These are phyloP conservation scores for Drosophila murphyi DNA, from an alignment of 1,140 invertebrate species.

Conservation along the genomic window DNA sequence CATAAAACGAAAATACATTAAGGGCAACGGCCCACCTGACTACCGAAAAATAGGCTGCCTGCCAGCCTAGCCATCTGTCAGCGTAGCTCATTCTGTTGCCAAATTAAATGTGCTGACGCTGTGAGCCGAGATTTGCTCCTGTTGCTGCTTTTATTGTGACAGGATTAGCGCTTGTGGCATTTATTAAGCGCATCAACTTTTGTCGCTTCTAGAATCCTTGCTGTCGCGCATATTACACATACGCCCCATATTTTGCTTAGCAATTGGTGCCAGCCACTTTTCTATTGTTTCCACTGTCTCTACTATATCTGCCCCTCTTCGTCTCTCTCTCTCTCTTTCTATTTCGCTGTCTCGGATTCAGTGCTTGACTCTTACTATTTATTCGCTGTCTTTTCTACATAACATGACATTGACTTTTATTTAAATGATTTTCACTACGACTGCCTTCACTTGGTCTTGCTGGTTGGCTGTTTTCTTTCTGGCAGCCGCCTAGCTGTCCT, in stretches of 20 bases:
- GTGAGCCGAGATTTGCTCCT: conserved; percentile 60
- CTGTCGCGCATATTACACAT: conserved; percentile 68
- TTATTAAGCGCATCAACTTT: conserved; percentile 55
- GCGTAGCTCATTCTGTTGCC: conserved; percentile 69
- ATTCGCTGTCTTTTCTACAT: conserved; percentile 77
- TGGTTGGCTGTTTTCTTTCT: neutral
- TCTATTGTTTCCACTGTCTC: neutral
- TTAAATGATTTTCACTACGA: conserved; percentile 76
- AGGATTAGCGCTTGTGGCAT: conserved; percentile 53
- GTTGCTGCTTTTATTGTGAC: conserved; percentile 17
- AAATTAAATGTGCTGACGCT: conserved; percentile 73
- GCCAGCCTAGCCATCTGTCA: conserved; percentile 64
- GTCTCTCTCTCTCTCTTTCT: neutral
- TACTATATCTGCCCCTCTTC: neutral
- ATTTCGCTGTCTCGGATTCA: conserved; percentile 25
- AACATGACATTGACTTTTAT: conserved; percentile 83
- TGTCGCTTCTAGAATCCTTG: conserved; percentile 36
- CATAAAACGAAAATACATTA: conserved; percentile 82
- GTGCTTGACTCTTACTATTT: conserved; percentile 59
- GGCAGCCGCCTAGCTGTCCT: conserved; percentile 13
- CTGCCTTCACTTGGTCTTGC: conserved; percentile 31
- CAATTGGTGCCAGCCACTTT: conserved; percentile 2
- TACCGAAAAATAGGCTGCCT: neutral
- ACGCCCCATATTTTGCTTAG: conserved; percentile 48
- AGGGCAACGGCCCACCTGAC: conserved; percentile 13